phyloP scores from a whole-genome alignment of 2,888 invertebrate species.

The Ectemnius lituratus region DNA sequence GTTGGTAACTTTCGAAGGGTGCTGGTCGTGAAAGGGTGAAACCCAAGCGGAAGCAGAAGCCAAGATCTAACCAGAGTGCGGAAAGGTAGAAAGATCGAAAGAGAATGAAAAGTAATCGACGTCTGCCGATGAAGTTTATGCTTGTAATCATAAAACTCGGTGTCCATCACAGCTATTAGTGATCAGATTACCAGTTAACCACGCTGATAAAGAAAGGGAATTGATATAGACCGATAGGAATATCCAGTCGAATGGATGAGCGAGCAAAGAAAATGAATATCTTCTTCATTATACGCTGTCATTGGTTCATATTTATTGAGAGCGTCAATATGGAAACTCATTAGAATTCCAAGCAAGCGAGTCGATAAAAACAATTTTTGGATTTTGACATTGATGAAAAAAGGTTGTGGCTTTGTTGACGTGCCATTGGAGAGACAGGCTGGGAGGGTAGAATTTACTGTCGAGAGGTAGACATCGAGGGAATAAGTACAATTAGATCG shows the following conservation, averaged over 20 bases:
- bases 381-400: neutral
- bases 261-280: slow-evolving; percentile 56
- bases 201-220: neutral
- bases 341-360: neutral
- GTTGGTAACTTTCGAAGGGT: too few species aligned
- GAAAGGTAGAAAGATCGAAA: too few species aligned
- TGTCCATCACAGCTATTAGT: slow-evolving; percentile 54
- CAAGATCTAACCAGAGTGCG: too few species aligned
- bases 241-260: neutral
- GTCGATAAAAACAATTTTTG: too few species aligned
- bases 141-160: slow-evolving; percentile 61
- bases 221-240: neutral
- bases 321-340: slow-evolving; percentile 38
- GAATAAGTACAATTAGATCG: slow-evolving; percentile 56
- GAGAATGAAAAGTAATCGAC: slow-evolving; percentile 55
- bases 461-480: slow-evolving; percentile 19
- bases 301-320: slow-evolving; percentile 45
- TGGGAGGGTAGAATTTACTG: neutral
- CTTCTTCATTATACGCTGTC: slow-evolving; percentile 48
- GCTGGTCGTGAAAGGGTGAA: too few species aligned
- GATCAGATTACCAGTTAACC: slow-evolving; percentile 52
- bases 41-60: too few species aligned
- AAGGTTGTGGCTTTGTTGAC: neutral
- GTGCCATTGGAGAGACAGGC: slow-evolving; percentile 20
- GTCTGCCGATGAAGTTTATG: slow-evolving; percentile 61